Evolutionary conservation across 2,797 vertebrate species (phyloP).

Genomic region (Menidia menidia): DNA sequence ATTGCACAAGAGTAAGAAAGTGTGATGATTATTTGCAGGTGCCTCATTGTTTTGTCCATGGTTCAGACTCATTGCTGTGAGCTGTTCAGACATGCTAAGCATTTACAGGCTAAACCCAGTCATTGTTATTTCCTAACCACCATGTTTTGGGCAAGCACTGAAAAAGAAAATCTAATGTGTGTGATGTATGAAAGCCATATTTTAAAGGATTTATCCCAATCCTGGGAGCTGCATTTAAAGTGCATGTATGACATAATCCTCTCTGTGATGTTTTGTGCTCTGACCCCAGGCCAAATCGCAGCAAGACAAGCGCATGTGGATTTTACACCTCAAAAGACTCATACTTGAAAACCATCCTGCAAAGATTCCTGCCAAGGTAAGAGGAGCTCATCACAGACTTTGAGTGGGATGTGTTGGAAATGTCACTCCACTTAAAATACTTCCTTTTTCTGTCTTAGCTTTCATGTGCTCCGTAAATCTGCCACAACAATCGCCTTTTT

Average conservation of each 20-base stretch:
- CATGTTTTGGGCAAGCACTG: slow-evolving; percentile 36
- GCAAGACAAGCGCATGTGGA: slow-evolving; percentile 97
- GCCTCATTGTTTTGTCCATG: slow-evolving; percentile 45
- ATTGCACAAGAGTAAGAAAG: slow-evolving; percentile 43
- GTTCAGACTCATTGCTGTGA: slow-evolving; percentile 30
- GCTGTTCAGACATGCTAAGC: slow-evolving; percentile 65
- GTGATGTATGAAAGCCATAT: slow-evolving; percentile 37
- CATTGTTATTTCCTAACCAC: slow-evolving; percentile 59
- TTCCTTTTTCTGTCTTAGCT: slow-evolving; percentile 11
- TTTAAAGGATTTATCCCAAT: slow-evolving; percentile 33
- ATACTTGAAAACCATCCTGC: slow-evolving; percentile 99
- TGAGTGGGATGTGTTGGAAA: slow-evolving; percentile 40
- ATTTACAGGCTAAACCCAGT: slow-evolving; percentile 43
- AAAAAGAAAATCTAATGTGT: slow-evolving; percentile 46
- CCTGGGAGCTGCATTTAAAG: slow-evolving; percentile 32
- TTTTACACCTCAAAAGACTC: slow-evolving; percentile 95
- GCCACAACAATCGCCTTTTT: slow-evolving; percentile 25
- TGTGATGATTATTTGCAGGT: slow-evolving; percentile 48
- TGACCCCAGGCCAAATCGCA: slow-evolving; percentile 91
- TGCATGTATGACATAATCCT: slow-evolving; percentile 47
- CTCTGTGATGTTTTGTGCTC: slow-evolving; percentile 49
- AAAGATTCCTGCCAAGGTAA: slow-evolving; percentile 98
- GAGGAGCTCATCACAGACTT: slow-evolving; percentile 23
- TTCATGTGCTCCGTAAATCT: slow-evolving; percentile 4
- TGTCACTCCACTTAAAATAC: slow-evolving; percentile 22